Evolutionary conservation across 2,797 vertebrate species (phyloP), one percentile per base, ranked within the genome.

Genomic region (Danio choprae): DNA sequence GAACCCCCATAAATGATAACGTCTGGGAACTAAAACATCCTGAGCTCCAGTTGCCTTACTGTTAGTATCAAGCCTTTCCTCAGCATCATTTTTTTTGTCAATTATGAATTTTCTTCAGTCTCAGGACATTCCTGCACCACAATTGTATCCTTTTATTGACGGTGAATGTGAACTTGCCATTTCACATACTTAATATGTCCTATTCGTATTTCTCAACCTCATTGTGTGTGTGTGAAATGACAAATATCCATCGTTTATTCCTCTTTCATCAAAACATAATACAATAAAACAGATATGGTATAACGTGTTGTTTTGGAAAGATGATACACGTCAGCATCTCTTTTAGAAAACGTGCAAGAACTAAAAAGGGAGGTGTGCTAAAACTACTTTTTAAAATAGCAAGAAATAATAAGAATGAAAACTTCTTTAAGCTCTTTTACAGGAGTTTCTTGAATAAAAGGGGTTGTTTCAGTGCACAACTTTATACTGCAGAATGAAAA

Each of bases 41-140:
- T 50, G 18, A 40, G 43, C 11, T 73, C 50, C 16, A 44, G 44
- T 63, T 80, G 77, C 77, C 77, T 80, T 80, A 55, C 15, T 36
- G 18, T 64, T 64, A 18, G 13, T 6, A 56, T 5, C n/a, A 59
- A 46, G 55, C 18, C 40, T 41, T 15, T 56, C 29, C 1, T 63
- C 0, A 5, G 18, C 11, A 2, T 43, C 0, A 0, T 60, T 36
- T 11, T n/a, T 50, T 43, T 71, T 36, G 10, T n/a, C 7, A 3
- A 41, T 63, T 58, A 62, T 15, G 1, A 22, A 51, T 55, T 56
- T 50, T 41, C 15, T 2, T 41, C n/a, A 10, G 15, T 56, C 53
- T 69, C 76, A 56, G 64, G 43, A 58, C 44, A 11, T 59, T 56
- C n/a, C 59, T 75, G 38, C 44, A 64, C 46, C 16, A 20, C n/a